A percentile compares a stretch with the other conserved stretches of the same genome.
Evolutionary conservation across 1,140 invertebrate species (phyloP).

Genomic region (Atta texana): DNA sequence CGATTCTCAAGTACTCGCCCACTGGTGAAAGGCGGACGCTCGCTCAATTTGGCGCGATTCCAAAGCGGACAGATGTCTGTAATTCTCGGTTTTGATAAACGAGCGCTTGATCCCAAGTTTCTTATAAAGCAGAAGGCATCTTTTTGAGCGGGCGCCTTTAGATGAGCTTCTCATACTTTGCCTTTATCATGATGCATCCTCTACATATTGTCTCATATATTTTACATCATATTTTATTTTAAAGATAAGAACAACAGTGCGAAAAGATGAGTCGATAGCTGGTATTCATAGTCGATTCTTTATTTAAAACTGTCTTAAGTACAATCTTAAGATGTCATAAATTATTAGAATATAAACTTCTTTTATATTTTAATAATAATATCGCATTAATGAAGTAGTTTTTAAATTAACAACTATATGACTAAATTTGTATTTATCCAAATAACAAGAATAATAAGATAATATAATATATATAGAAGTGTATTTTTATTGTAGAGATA

Average conservation of each 20-base stretch:
- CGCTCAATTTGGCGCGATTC: constrained; percentile 72
- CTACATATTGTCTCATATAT: constrained; percentile 23
- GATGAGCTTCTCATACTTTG: constrained; percentile 34
- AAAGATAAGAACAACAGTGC: neutral
- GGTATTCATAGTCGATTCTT: too few relatives aligned
- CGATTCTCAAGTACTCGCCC: constrained; percentile 59
- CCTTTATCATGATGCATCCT: constrained; percentile 29
- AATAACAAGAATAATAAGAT: neutral
- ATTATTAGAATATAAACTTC: neutral
- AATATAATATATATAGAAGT: neutral
- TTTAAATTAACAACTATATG: too few relatives aligned
- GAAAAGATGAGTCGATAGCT: neutral
- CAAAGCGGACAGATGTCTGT: constrained; percentile 74
- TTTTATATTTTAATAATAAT: neutral
- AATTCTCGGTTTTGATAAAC: constrained; percentile 77
- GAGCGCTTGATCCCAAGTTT: constrained; percentile 68
- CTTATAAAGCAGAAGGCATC: constrained; percentile 39
- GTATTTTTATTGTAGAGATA: neutral
- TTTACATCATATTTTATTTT: constrained; percentile 41
- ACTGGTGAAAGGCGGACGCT: constrained; percentile 50
- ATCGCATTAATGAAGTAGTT: neutral
- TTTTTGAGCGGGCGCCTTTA: constrained; percentile 52
- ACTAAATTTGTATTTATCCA: neutral
- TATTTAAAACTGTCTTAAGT: too few relatives aligned
- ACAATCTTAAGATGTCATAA: too few relatives aligned